Evolutionary conservation across 2,797 vertebrate genomes (phyloP).

Genomic region (Poecile montanus): DNA sequence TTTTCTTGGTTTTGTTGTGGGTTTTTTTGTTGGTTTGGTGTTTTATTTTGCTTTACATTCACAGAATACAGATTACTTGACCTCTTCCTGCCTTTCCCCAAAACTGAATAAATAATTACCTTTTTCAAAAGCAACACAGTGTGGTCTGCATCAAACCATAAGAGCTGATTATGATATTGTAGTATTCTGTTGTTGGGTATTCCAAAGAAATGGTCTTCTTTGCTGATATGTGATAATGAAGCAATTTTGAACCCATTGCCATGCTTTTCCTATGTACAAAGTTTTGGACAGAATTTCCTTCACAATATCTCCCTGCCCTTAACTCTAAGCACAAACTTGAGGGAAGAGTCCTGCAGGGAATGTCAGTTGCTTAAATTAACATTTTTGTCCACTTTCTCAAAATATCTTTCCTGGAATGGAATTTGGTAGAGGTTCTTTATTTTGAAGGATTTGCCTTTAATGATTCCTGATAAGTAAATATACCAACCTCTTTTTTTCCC

Average conservation of each 20-base stretch:
- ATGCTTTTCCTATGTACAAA: background rate
- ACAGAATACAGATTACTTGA: background rate
- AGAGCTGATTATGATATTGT: background rate
- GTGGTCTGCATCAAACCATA: background rate
- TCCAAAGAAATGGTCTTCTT: background rate
- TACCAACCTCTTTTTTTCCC: background rate
- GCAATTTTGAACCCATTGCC: background rate
- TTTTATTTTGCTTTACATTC: background rate
- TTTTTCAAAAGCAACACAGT: background rate
- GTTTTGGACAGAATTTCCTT: background rate
- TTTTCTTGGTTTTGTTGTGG: background rate
- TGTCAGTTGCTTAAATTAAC: background rate
- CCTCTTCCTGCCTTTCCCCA: accelerated
- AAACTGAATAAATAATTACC: background rate
- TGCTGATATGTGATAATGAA: background rate
- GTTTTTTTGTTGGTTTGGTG: background rate
- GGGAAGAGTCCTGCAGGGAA: background rate
- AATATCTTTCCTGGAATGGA: background rate
- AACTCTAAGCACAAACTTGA: background rate
- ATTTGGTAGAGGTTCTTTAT: background rate
- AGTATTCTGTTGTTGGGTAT: background rate
- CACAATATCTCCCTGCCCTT: background rate
- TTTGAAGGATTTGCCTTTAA: background rate
- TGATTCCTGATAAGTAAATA: background rate
- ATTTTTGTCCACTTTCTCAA: background rate